Evolutionary conservation across 2,888 invertebrate species (phyloP).

Genomic region (Scelioninae gen. 1): DNA sequence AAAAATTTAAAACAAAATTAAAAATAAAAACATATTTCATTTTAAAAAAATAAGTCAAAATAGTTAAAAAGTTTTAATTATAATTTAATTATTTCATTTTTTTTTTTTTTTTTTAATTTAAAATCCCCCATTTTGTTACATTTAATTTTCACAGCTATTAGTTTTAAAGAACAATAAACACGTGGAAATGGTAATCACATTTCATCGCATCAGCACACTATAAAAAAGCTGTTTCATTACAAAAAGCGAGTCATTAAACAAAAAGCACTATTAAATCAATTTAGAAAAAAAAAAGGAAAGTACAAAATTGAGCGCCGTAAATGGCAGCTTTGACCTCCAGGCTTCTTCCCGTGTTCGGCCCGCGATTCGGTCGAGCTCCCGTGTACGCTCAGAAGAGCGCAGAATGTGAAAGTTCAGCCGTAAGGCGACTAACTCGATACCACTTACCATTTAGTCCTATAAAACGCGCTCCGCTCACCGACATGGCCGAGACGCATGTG

Average conservation of each 20-base stretch:
- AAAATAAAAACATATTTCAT: no score
- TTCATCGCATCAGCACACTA: no score
- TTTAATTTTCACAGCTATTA: no score
- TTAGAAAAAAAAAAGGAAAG: constrained; percentile 8
- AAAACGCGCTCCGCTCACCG: constrained; percentile 64
- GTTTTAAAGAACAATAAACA: no score
- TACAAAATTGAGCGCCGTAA: constrained; percentile 42
- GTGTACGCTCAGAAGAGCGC: constrained; percentile 73
- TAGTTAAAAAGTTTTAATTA: no score
- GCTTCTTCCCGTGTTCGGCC: constrained; percentile 46
- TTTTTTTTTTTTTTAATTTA: no score
- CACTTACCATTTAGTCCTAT: constrained; percentile 70
- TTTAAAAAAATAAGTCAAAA: no score
- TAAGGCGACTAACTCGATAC: constrained; percentile 78
- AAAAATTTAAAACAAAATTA: no score
- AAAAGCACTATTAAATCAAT: neutral
- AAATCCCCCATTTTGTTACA: no score
- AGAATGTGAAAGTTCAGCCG: constrained; percentile 83
- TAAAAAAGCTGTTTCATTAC: no score
- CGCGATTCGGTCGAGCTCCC: constrained; percentile 67
- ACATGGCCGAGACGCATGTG: constrained; percentile 1
- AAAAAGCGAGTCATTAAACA: neutral
- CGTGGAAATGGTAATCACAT: no score
- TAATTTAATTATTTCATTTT: no score
- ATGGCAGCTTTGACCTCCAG: constrained; percentile 58